Base-by-base conservation (phyloP, 2,797 vertebrate species). In the Aeoliscus strigatus region DNA sequence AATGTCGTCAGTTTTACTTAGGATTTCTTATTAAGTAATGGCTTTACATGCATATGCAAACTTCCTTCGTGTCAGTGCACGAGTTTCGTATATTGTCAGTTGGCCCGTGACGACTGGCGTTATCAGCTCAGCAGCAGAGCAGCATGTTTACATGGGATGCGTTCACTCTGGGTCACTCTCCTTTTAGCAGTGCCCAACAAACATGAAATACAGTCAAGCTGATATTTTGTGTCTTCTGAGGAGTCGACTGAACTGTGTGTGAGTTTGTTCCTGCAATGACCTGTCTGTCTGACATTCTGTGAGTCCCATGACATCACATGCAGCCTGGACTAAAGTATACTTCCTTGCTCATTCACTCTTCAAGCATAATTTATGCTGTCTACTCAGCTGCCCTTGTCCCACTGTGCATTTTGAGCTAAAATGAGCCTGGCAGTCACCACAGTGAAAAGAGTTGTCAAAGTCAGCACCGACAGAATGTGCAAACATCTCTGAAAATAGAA, bases 401-500 rank as follows among this genome's bases (percentile, higher is more conserved):
- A 29, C 28, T 29, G 28, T 29, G 28, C 28, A 13, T 29, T 29
- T 29, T 29, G 12, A 29, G 28, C 28, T 29, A 11, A 29, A 21
- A 29, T 12, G 27, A 28, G 27, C n/a, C 11, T 28, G 27, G 27
- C 27, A 6, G 27, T 29, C 28, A 13, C 6, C 12, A 8, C 28
- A 2, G 6, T 12, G 2, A 29, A 6, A 13, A 11, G 27, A 4
- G 11, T 7, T 29, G 12, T 29, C 12, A 6, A 13, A 7, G n/a
- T 29, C 27, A 29, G 12, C 12, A 29, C n/a, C n/a, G 12, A 2
- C 12, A 14, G 28, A 29, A n/a, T 3, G 5, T 29, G 28, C 12
- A 14, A 13, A 29, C 12, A n/a, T 9, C 12, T 6, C 12, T 29
- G 13, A 29, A 1, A 10, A 29, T 6, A 29, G 12, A 27, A 27